phyloP scores from a whole-genome alignment of 1,140 invertebrate species.

The Anagrus nilaparvatae region DNA sequence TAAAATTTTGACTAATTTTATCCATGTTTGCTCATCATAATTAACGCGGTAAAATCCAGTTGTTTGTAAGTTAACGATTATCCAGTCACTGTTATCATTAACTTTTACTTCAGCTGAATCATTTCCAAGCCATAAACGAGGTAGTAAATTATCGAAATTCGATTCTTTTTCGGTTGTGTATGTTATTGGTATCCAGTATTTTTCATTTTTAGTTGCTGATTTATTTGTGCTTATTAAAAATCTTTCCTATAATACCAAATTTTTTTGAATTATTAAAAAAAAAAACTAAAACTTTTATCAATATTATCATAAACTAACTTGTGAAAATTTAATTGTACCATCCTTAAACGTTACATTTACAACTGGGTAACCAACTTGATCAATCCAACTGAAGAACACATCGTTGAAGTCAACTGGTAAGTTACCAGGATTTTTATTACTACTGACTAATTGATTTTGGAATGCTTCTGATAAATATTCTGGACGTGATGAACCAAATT shows the following conservation, averaged over 20 bases:
- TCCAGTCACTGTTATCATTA: conserved; percentile 36
- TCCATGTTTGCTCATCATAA: conserved; percentile 46
- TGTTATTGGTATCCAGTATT: conserved; percentile 27
- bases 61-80: conserved; percentile 50
- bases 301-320: conserved; percentile 22
- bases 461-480: conserved; percentile 50
- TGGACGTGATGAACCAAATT: conserved; percentile 48
- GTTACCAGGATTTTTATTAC: background rate
- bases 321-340: conserved; percentile 37
- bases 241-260: conserved; percentile 17
- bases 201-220: background rate
- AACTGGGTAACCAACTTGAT: conserved; percentile 63
- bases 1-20: conserved; percentile 40
- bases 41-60: conserved; percentile 56
- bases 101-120: conserved; percentile 21
- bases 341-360: conserved; percentile 43
- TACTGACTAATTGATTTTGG: conserved; percentile 23
- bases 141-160: conserved; percentile 10
- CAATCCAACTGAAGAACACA: conserved; percentile 58
- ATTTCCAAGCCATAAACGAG: conserved; percentile 31
- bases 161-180: conserved; percentile 6
- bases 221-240: conserved; percentile 5
- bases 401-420: conserved; percentile 20
- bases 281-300: background rate
- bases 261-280: conserved; percentile 22